Evolutionary conservation across 1,140 invertebrate species (phyloP).

Genomic region (Littorina saxatilis): DNA sequence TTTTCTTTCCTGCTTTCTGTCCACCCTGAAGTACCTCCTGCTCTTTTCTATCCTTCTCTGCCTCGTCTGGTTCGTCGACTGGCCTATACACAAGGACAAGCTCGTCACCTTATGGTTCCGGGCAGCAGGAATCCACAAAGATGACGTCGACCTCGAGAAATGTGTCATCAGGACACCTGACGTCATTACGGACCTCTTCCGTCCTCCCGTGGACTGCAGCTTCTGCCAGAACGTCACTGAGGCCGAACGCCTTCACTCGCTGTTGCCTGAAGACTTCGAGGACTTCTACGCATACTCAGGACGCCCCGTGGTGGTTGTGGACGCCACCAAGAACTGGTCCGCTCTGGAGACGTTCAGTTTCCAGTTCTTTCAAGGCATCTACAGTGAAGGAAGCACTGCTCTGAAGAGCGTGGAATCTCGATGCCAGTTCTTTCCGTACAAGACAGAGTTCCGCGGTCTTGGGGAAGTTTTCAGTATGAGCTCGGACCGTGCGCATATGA

Average conservation of each 20-base stretch:
- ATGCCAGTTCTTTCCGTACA: constrained; percentile 96
- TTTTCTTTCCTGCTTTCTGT: constrained; percentile 1
- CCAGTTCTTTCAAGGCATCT: constrained; percentile 88
- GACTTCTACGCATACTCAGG: constrained; percentile 83
- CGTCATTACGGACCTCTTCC: constrained; percentile 80
- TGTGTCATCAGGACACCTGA: constrained; percentile 79
- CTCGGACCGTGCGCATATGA: constrained; percentile 80
- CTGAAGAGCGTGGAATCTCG: constrained; percentile 61
- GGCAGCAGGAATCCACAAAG: constrained; percentile 29
- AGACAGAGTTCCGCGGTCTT: constrained; percentile 87
- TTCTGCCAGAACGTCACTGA: constrained; percentile 83
- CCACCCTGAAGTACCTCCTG: constrained; percentile 29
- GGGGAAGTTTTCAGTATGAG: constrained; percentile 86
- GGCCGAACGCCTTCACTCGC: constrained; percentile 79
- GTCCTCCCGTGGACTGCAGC: constrained; percentile 87
- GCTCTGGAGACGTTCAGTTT: constrained; percentile 85
- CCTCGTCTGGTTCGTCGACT: constrained; percentile 55
- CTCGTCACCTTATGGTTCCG: constrained; percentile 51
- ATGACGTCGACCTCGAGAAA: constrained; percentile 55
- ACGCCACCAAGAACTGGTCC: constrained; percentile 88
- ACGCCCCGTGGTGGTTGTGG: constrained; percentile 88
- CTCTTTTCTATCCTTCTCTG: constrained; percentile 40
- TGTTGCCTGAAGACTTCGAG: constrained; percentile 79
- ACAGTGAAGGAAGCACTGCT: constrained; percentile 76
- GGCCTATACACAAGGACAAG: constrained; percentile 57